A percentile compares a stretch with the other conserved stretches of the same genome.
Evolutionary conservation across 1,140 invertebrate genomes (phyloP).

Genomic region (Andrena cerasifolii): DNA sequence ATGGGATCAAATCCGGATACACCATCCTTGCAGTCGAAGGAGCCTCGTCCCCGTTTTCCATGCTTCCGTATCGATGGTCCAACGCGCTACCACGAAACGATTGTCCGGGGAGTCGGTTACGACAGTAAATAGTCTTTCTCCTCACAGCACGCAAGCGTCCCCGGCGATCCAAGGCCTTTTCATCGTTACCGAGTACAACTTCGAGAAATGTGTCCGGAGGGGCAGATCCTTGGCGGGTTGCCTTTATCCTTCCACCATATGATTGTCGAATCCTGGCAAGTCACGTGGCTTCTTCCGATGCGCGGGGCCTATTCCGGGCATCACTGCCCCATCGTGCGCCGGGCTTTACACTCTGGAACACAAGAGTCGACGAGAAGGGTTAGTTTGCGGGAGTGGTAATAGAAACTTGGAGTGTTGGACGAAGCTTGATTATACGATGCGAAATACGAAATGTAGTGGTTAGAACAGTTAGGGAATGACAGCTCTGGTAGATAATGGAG

Average conservation of each 20-base stretch:
- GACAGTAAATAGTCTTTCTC: neutral
- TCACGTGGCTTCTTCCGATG: neutral
- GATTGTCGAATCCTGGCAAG: neutral
- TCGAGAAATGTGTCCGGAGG: too few relatives aligned
- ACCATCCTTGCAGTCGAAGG: too few relatives aligned
- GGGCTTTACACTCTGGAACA: conserved; percentile 10
- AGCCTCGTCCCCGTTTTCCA: conserved; percentile 31
- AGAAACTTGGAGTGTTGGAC: too few relatives aligned
- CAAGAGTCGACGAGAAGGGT: neutral
- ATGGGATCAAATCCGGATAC: too few relatives aligned
- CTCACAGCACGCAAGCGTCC: neutral
- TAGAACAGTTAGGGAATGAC: too few relatives aligned
- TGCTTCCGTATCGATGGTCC: conserved; percentile 23
- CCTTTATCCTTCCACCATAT: neutral
- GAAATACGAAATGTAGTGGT: too few relatives aligned
- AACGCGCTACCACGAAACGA: neutral
- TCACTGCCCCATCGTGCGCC: neutral
- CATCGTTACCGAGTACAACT: neutral
- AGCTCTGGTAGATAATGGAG: too few relatives aligned
- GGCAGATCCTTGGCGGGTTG: neutral
- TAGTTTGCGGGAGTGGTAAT: too few relatives aligned
- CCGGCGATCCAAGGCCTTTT: too few relatives aligned
- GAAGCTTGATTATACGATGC: too few relatives aligned
- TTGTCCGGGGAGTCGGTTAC: neutral
- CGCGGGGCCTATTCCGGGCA: neutral